Percentiles rank a stretch among this genome's conserved stretches.
phyloP scores from a whole-genome alignment of 2,888 invertebrate genomes.

The Electrophaes corylata region DNA sequence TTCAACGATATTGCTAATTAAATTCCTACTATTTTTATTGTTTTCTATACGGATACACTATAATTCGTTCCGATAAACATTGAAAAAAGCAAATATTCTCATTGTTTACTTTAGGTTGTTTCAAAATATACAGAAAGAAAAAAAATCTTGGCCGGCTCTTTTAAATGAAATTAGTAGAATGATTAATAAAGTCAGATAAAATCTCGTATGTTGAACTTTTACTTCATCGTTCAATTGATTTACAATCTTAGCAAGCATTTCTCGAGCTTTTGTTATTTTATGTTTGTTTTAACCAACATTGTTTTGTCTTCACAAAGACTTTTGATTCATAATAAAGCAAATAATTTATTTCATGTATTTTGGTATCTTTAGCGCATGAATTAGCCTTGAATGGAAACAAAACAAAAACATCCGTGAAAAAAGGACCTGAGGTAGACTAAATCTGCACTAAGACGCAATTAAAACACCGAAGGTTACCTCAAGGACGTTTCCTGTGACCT shows the following conservation, averaged over 20 bases:
- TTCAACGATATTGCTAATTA: conserved; percentile 15
- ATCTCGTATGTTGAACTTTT: background rate
- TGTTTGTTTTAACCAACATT: background rate
- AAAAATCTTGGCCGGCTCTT: background rate
- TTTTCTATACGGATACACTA: background rate
- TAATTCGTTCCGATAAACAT: background rate
- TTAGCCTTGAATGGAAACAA: conserved; percentile 10
- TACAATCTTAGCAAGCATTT: background rate
- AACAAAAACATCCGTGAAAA: conserved; percentile 13
- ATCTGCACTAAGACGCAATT: conserved; percentile 1
- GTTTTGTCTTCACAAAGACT: conserved; percentile 13
- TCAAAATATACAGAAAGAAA: background rate
- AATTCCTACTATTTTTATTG: conserved; percentile 15
- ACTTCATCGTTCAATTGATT: background rate
- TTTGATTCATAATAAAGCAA: background rate
- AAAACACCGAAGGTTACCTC: conserved; percentile 32
- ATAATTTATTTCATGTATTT: background rate
- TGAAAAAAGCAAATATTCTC: background rate
- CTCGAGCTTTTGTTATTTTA: background rate
- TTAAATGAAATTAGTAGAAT: background rate
- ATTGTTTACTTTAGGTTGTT: background rate
- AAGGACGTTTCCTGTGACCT: conserved; percentile 41
- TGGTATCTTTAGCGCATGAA: background rate
- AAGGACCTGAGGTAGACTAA: conserved; percentile 5
- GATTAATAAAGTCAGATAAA: background rate